A percentile compares a stretch with the other conserved stretches of the same genome.
Conservation (phyloP, 2,113 vertebrate species). For the Vicugna pacos region DNA sequence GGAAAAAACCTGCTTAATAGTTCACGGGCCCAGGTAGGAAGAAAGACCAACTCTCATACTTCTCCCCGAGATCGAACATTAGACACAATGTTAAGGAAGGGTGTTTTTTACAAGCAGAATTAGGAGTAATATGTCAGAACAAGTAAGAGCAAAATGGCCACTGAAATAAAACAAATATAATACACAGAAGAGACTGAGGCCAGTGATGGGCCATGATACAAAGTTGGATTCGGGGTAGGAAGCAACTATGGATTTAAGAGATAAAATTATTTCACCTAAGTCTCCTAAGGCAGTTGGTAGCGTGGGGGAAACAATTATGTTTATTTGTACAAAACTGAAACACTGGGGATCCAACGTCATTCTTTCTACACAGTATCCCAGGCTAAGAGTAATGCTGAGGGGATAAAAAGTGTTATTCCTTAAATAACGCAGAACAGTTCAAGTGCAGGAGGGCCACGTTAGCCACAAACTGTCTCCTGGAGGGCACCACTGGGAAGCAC, state of each 20-base stretch:
- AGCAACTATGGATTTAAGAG: neutral
- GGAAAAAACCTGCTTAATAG: neutral
- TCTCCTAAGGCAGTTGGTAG: neutral
- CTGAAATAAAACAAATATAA: neutral
- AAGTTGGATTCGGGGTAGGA: rapidly evolving
- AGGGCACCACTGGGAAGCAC: neutral
- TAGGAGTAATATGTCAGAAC: neutral
- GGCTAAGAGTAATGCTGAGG: neutral
- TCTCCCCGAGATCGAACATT: neutral
- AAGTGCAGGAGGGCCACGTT: neutral
- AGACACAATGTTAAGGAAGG: neutral
- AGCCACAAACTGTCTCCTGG: neutral
- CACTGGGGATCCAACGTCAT: neutral
- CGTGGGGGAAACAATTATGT: neutral
- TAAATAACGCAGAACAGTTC: neutral
- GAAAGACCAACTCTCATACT: rapidly evolving
- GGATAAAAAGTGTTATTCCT: neutral
- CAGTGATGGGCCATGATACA: neutral
- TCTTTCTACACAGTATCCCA: neutral
- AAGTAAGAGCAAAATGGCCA: neutral
- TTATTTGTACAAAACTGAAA: neutral
- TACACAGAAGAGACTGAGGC: neutral
- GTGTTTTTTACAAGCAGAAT: neutral
- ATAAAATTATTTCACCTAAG: neutral
- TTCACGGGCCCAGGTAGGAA: no score